Base-by-base conservation (phyloP, 1,140 invertebrate genomes). In the Pararge aegeria region DNA sequence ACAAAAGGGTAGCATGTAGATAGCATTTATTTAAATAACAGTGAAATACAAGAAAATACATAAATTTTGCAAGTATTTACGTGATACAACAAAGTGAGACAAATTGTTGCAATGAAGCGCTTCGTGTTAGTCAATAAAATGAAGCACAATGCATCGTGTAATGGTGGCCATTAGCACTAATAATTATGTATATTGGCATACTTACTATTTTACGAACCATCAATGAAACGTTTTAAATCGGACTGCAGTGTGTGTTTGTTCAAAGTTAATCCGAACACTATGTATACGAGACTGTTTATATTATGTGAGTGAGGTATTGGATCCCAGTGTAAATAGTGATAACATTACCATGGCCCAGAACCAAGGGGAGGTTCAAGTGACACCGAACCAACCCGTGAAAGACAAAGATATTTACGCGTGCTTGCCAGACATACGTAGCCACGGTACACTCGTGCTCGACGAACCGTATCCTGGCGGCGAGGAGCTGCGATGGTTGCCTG, bases 401-500 rank as follows among this genome's bases (percentile, higher is more conserved):
- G 86, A 89, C 58, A 90, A 90, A 53, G 90, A 91, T 75, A 89
- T 91, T 61, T 91, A 91, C 73, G 95, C 96, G 71, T 96, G 93
- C 84, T 92, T 94, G 77, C 93, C 94, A 69, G 93, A 94, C 84
- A 92, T 94, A 70, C 91, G 93, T 55, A 87, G 91, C 57, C 91
- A 92, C 70, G 93, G 93, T 63, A 90, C 93, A 60, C 75, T 87
- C n/a, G 91, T 92, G 81, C 92, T 95, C 56, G 95, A 96, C 93
- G 77, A 96, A 95, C 85, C 93, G 92, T 83, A 92, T 92, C 71
- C 94, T 93, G 83, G 93, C 92, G 92, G 95, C 78, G 98, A 99
- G 89, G 97, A 98, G 90, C 90, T 97, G 86, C 93, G 96, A 91
- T 99, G 98, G 98, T 92, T 96, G 80, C 97, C 97, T 57, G 95